These are phyloP conservation scores for Rhincodon typus DNA, from an alignment of 2,797 vertebrate genomes.

Conservation along the genomic window DNA sequence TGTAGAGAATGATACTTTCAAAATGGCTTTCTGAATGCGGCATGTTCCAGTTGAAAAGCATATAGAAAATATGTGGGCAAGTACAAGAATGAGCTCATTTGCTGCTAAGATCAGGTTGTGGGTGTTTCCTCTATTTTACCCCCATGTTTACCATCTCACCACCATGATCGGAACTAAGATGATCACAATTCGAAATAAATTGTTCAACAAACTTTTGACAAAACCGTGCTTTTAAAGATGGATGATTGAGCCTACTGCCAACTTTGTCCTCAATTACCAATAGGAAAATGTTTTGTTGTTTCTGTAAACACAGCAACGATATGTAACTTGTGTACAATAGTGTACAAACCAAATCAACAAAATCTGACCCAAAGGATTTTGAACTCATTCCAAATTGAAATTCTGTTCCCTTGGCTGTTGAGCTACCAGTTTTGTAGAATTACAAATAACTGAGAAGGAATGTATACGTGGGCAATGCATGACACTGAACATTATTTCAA, in stretches of 20 bases:
- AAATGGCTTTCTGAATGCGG: not conserved
- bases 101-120: not conserved
- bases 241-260: not conserved
- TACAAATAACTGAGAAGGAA: conserved; percentile 5
- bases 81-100: not conserved
- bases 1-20: not conserved
- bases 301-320: not conserved
- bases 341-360: not conserved
- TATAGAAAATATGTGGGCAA: not conserved
- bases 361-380: conserved; percentile 3
- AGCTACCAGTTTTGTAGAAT: not conserved
- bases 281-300: not conserved
- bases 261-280: not conserved
- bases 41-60: not conserved
- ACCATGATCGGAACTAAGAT: not conserved
- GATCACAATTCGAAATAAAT: not conserved
- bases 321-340: not conserved
- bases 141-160: not conserved
- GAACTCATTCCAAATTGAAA: not conserved
- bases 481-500: conserved; percentile 7
- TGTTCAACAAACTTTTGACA: not conserved
- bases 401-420: not conserved
- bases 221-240: not conserved
- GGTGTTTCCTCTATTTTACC: not conserved
- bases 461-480: not conserved